Conservation (phyloP, 1,140 invertebrate genomes). For the Bombus fervidus region DNA sequence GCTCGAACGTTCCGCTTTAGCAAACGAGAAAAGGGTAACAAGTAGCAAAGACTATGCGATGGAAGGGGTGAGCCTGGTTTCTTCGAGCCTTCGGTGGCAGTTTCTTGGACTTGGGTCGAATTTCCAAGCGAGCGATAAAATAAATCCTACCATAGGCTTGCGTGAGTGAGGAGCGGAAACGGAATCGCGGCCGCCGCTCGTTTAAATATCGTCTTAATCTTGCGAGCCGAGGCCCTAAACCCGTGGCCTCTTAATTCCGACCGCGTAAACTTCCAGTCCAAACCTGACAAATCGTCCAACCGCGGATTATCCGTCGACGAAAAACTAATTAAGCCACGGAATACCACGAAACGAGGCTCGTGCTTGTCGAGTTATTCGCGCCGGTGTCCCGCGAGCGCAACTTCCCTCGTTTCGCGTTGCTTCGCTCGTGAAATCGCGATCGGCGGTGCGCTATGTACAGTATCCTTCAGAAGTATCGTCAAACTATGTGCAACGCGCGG, state of each 20-base stretch:
- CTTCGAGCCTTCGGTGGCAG: background rate
- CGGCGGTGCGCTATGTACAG: no score
- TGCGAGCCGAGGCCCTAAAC: slow-evolving; percentile 43
- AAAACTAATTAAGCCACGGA: slow-evolving; percentile 55
- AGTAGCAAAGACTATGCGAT: background rate
- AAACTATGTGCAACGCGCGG: no score
- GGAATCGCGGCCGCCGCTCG: slow-evolving; percentile 36
- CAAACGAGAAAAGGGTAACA: background rate
- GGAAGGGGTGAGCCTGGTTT: background rate
- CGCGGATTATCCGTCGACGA: slow-evolving; percentile 57
- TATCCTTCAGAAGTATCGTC: no score
- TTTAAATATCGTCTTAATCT: slow-evolving; percentile 72
- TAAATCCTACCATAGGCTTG: slow-evolving; percentile 56
- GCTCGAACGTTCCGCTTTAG: background rate
- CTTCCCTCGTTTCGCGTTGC: slow-evolving; percentile 1
- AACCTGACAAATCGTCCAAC: slow-evolving; percentile 51
- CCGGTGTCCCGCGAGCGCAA: background rate
- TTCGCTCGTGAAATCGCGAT: background rate
- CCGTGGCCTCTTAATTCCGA: slow-evolving; percentile 40
- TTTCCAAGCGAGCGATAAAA: slow-evolving; percentile 46
- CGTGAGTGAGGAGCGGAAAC: slow-evolving; percentile 50
- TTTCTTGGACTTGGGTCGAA: slow-evolving; percentile 52
- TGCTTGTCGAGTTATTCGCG: slow-evolving; percentile 20
- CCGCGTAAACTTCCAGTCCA: slow-evolving; percentile 38
- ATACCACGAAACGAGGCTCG: slow-evolving; percentile 2